These are phyloP conservation scores for Neria commutata DNA, from an alignment of 2,888 invertebrate genomes.

Conservation along the genomic window DNA sequence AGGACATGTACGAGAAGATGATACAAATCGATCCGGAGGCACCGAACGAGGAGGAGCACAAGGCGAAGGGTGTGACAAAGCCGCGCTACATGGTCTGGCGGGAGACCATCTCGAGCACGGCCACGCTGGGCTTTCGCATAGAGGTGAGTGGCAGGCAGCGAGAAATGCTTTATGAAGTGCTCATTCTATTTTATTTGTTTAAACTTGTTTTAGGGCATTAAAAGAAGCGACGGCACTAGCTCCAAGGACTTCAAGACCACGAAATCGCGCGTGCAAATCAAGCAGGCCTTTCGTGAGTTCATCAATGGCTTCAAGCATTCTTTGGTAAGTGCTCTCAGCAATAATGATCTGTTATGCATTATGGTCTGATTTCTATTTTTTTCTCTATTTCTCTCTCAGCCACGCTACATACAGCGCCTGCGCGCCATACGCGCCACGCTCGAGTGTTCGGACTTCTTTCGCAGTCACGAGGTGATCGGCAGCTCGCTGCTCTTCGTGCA, in stretches of 20 bases:
- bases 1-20: conserved; percentile 99
- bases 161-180: not conserved
- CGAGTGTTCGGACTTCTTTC: conserved; percentile 87
- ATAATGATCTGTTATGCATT: not conserved
- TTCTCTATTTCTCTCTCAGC: conserved; percentile 63
- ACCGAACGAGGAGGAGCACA: conserved; percentile 88
- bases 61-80: conserved; percentile 90
- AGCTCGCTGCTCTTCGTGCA: conserved; percentile 95
- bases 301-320: conserved; percentile 79
- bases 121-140: conserved; percentile 93
- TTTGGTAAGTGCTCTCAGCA: conserved; percentile 67
- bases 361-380: not conserved
- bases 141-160: conserved; percentile 64
- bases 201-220: conserved; percentile 68
- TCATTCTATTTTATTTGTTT: not conserved
- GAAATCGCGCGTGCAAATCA: conserved; percentile 81
- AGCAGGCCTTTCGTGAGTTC: conserved; percentile 81
- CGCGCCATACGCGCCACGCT: conserved; percentile 83
- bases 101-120: conserved; percentile 96
- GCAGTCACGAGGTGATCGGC: conserved; percentile 90
- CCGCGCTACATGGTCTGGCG: conserved; percentile 95
- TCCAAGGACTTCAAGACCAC: conserved; percentile 96
- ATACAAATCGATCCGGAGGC: conserved; percentile 89
- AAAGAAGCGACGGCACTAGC: conserved; percentile 86
- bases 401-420: conserved; percentile 83